phyloP scores from a whole-genome alignment of 2,888 invertebrate genomes.

The Pogonocherus hispidulus region DNA sequence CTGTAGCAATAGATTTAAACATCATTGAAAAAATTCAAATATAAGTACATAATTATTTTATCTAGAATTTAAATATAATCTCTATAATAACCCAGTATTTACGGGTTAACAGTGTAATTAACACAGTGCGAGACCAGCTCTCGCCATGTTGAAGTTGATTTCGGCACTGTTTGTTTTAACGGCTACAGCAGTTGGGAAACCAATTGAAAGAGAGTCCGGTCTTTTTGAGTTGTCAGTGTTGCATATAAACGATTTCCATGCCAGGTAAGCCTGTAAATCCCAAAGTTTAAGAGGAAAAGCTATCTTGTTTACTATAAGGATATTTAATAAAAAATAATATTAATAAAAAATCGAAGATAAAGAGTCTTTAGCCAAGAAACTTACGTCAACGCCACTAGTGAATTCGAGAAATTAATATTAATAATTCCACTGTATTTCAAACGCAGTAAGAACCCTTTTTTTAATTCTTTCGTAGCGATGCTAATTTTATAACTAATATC shows the following conservation, averaged over 20 bases:
- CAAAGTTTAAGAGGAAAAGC: no score
- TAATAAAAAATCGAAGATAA: no score
- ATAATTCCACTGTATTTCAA: no score
- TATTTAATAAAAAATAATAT: no score
- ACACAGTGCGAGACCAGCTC: background rate
- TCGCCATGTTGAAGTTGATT: constrained; percentile 1
- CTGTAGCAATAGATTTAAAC: background rate
- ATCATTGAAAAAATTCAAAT: background rate
- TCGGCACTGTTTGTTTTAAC: background rate
- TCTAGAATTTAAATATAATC: constrained; percentile 9
- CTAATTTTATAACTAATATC: no score
- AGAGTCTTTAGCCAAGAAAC: no score
- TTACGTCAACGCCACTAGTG: no score
- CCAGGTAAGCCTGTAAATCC: constrained; percentile 42
- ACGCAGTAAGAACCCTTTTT: no score
- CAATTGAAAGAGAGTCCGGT: constrained; percentile 3
- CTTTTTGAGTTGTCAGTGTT: constrained; percentile 51
- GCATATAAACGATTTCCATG: constrained; percentile 55
- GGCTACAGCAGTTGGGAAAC: background rate
- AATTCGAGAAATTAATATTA: no score
- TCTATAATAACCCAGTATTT: background rate
- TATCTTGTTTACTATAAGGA: no score
- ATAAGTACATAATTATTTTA: background rate
- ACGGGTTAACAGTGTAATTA: background rate
- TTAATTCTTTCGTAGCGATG: no score